Conservation (phyloP, 2,797 vertebrate species). For the Thunnus albacares region DNA sequence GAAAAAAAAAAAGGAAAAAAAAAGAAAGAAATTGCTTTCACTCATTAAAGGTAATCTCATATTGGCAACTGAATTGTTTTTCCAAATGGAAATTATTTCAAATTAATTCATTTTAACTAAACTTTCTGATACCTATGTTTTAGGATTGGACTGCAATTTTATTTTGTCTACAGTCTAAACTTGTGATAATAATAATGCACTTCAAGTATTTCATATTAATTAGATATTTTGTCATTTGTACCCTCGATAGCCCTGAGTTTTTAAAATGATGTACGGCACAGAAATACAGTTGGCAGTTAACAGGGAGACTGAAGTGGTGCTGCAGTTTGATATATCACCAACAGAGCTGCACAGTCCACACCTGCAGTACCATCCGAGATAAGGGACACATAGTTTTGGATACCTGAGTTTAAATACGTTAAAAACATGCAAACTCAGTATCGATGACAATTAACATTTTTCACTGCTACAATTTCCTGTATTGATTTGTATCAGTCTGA, state of each 20-base stretch:
- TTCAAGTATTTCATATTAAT: constrained; percentile 36
- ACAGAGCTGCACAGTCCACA: background rate
- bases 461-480: background rate
- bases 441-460: background rate
- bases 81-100: background rate
- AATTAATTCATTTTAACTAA: background rate
- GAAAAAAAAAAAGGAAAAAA: constrained; percentile 2
- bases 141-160: constrained; percentile 6
- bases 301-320: constrained; percentile 6
- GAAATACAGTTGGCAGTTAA: constrained; percentile 22
- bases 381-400: constrained; percentile 5
- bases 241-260: constrained; percentile 57
- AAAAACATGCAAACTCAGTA: constrained; percentile 17
- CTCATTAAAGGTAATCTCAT: constrained; percentile 61
- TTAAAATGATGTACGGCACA: background rate
- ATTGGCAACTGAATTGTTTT: constrained; percentile 37
- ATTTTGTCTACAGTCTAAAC: background rate
- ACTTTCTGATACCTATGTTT: background rate
- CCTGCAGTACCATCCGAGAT: constrained; percentile 18
- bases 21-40: constrained; percentile 11
- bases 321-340: constrained; percentile 7
- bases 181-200: constrained; percentile 20
- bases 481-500: constrained; percentile 1
- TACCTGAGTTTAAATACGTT: constrained; percentile 11
- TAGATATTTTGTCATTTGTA: constrained; percentile 25